Conservation (phyloP, 2,113 vertebrate genomes). For the Falcunculus frontatus region DNA sequence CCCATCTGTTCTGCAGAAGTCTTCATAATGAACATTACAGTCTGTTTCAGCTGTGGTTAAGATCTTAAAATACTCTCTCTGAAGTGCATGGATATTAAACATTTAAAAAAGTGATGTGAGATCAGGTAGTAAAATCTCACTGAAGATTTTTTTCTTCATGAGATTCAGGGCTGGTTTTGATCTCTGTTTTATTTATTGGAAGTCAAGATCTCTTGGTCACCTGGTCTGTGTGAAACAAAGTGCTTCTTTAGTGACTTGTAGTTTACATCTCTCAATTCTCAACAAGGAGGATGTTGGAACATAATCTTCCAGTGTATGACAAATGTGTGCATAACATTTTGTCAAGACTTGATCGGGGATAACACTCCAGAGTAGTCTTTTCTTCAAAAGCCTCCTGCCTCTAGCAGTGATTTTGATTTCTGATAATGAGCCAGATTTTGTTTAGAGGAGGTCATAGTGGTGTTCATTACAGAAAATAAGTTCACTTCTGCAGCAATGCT, state of each 20-base stretch:
- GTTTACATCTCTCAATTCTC: neutral
- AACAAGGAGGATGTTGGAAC: neutral
- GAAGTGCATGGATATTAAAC: neutral
- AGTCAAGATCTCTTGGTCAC: neutral
- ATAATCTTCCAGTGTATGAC: neutral
- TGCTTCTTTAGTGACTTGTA: neutral
- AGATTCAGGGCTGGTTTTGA: neutral
- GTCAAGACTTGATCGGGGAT: neutral
- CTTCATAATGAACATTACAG: neutral
- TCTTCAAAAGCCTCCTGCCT: neutral
- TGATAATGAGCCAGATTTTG: neutral
- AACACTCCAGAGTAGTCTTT: neutral
- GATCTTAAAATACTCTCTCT: neutral
- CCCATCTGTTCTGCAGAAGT: neutral
- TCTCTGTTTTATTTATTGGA: neutral
- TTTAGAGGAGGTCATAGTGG: neutral
- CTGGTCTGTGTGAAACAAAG: neutral
- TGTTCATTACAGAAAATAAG: neutral
- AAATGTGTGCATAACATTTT: neutral
- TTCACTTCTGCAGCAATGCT: neutral
- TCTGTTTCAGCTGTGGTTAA: neutral
- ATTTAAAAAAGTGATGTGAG: neutral
- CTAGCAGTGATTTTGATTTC: neutral
- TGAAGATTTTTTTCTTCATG: neutral
- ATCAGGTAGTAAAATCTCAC: neutral